Evolutionary conservation across 2,888 invertebrate species (phyloP).

Genomic region (Merodon equestris): DNA sequence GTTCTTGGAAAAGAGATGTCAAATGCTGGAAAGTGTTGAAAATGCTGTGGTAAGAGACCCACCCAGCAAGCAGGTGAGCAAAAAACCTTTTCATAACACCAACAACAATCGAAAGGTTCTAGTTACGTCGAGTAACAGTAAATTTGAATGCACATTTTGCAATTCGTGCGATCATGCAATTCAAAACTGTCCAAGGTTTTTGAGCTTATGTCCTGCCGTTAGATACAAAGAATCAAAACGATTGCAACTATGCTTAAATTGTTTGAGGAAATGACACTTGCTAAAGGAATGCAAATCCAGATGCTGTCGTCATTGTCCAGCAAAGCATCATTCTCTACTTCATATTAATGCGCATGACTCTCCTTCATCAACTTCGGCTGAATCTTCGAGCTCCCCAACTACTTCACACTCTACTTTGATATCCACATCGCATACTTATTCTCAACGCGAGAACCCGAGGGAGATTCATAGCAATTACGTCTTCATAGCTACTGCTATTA

Average conservation of each 20-base stretch:
- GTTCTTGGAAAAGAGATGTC: constrained; percentile 10
- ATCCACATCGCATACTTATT: background rate
- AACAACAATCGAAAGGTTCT: no score
- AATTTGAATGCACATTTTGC: background rate
- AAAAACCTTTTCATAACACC: no score
- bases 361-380: no score
- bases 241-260: background rate
- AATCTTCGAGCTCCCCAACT: background rate
- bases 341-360: background rate
- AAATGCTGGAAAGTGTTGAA: no score
- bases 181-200: constrained; percentile 1
- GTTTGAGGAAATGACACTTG: background rate
- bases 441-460: background rate
- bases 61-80: no score
- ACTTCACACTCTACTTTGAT: background rate
- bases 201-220: constrained; percentile 1
- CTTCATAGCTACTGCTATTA: constrained; percentile 14
- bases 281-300: constrained; percentile 12
- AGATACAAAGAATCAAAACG: background rate
- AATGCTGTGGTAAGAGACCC: no score
- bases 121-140: constrained; percentile 8
- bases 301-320: constrained; percentile 5
- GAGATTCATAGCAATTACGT: background rate
- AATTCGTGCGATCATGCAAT: constrained; percentile 17
- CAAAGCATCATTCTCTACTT: constrained; percentile 10